Percentiles rank a stretch among this genome's conserved stretches.
Evolutionary conservation across 2,888 invertebrate species (phyloP).

Genomic region (Nymphalis urticae): DNA sequence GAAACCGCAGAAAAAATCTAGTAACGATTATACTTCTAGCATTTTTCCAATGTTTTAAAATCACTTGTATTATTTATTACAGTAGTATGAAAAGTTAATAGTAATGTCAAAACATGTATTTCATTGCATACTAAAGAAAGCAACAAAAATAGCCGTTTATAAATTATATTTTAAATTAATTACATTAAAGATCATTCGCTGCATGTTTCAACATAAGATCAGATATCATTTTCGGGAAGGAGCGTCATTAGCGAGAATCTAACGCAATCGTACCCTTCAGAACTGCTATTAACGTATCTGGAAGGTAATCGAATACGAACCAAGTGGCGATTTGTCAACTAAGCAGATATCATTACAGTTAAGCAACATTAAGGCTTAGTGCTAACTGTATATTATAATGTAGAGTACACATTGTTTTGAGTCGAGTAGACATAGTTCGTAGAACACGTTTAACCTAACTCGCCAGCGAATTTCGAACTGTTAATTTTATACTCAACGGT

Average conservation of each 20-base stretch:
- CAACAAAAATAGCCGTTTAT: no score
- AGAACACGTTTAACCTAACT: no score
- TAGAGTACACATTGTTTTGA: background rate
- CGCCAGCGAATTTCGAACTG: no score
- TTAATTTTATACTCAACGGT: no score
- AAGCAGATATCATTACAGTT: slow-evolving; percentile 42
- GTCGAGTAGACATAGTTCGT: background rate
- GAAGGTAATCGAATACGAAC: slow-evolving; percentile 44
- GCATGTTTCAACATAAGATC: slow-evolving; percentile 22
- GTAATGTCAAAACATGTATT: no score
- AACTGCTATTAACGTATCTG: slow-evolving; percentile 43
- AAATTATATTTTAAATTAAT: background rate
- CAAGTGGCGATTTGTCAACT: slow-evolving; percentile 56
- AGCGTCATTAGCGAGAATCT: slow-evolving; percentile 33
- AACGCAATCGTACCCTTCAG: slow-evolving; percentile 38
- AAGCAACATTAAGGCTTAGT: slow-evolving; percentile 26
- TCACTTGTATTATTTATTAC: no score
- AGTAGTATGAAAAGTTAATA: no score
- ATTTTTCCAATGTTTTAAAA: no score
- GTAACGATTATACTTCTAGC: no score
- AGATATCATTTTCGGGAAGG: slow-evolving; percentile 33
- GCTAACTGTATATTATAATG: background rate
- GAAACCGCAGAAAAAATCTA: no score
- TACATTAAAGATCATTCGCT: background rate
- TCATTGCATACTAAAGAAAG: no score